Conservation (phyloP, 2,797 vertebrate species). For the Melanotaenia boesemani region DNA sequence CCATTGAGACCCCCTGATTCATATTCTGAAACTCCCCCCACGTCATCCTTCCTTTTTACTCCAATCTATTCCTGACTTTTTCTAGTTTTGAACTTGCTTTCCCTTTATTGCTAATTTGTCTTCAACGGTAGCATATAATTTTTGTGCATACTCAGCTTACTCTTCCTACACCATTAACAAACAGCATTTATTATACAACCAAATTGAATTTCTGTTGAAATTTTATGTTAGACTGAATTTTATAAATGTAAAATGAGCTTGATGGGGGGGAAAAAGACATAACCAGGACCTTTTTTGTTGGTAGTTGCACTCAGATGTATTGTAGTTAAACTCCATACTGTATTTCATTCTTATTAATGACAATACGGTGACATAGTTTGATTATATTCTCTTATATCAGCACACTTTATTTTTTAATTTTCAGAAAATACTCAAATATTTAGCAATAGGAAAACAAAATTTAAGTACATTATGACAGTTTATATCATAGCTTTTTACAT, state of each 20-base stretch:
- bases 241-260: constrained; percentile 17
- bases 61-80: background rate
- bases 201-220: background rate
- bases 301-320: background rate
- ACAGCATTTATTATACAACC: background rate
- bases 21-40: constrained; percentile 47
- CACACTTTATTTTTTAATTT: background rate
- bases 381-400: background rate
- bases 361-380: background rate
- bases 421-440: background rate
- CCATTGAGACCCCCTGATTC: constrained; percentile 58
- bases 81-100: constrained; percentile 22
- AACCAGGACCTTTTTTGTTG: background rate
- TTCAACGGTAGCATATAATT: constrained; percentile 5
- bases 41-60: constrained; percentile 5
- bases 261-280: background rate
- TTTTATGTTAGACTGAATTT: background rate
- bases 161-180: constrained; percentile 4
- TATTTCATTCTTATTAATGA: background rate
- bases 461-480: background rate
- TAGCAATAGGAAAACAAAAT: background rate
- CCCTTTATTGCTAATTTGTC: constrained; percentile 12
- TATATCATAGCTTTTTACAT: background rate
- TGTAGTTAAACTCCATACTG: background rate
- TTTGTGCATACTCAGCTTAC: background rate